phyloP scores from a whole-genome alignment of 1,140 invertebrate genomes.

The Drosophila repletoides region DNA sequence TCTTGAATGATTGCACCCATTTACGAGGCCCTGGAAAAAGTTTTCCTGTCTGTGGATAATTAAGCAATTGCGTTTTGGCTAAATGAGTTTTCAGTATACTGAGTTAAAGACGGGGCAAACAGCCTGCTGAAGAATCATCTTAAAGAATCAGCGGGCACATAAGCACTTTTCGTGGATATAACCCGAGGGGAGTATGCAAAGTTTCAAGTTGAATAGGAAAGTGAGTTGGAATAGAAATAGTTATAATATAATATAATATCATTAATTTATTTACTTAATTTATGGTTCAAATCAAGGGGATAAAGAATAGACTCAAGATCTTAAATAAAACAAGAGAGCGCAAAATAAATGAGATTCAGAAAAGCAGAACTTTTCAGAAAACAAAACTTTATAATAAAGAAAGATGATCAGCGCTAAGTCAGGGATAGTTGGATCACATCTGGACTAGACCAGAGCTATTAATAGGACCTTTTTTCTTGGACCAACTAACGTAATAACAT shows the following conservation, averaged over 20 bases:
- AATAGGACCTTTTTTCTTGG: no score
- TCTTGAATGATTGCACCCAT: conserved; percentile 69
- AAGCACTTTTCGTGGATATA: neutral
- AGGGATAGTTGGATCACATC: no score
- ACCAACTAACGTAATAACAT: no score
- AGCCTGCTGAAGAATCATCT: neutral
- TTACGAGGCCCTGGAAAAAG: conserved; percentile 48
- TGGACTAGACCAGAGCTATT: no score
- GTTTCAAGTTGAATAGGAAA: no score
- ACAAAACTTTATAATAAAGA: no score
- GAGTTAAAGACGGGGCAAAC: neutral
- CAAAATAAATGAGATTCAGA: no score
- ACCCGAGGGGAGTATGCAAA: neutral
- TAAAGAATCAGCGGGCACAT: conserved; percentile 4
- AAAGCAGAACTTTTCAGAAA: no score
- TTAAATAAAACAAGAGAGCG: no score
- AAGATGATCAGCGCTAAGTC: no score
- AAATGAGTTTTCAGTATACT: conserved; percentile 64
- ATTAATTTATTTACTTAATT: neutral
- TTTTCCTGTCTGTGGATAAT: conserved; percentile 65
- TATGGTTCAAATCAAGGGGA: no score
- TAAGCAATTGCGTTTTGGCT: conserved; percentile 72
- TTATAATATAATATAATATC: neutral
- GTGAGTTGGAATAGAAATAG: no score
- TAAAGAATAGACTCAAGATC: neutral